Percentiles rank a stretch among this genome's conserved stretches.
Conservation (phyloP, 2,888 invertebrate species). For the Suillia variegata region DNA sequence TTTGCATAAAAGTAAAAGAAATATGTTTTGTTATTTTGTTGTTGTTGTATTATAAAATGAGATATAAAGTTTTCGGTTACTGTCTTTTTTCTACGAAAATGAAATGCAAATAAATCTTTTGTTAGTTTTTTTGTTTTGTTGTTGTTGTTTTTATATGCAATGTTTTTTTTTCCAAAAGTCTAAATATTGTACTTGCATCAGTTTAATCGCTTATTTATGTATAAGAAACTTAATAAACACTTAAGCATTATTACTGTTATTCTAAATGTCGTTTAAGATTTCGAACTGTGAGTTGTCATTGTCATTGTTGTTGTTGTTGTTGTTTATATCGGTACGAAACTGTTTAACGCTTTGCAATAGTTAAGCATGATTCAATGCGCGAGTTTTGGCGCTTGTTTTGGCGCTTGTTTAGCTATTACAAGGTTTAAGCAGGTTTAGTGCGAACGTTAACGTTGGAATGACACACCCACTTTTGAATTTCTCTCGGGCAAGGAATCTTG, state of each 20-base stretch:
- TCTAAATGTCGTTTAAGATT: conserved; percentile 9
- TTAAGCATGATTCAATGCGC: no score
- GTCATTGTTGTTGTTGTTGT: conserved; percentile 7
- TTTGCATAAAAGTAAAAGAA: neutral
- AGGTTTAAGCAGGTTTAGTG: no score
- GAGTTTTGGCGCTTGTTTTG: no score
- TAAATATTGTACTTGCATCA: conserved; percentile 53
- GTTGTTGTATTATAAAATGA: neutral
- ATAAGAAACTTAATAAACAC: conserved; percentile 32
- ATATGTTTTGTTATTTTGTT: conserved; percentile 16
- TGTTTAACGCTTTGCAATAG: no score
- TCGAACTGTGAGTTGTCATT: conserved; percentile 8
- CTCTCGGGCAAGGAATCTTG: no score
- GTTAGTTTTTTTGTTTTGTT: conserved; percentile 23
- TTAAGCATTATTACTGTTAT: conserved; percentile 32
- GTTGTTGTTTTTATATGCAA: no score
- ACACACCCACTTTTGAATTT: no score
- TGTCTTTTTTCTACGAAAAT: conserved; percentile 29
- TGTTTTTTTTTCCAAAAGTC: conserved; percentile 28
- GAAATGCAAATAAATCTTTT: conserved; percentile 31
- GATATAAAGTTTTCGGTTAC: no score
- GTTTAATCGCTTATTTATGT: conserved; percentile 35
- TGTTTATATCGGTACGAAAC: conserved; percentile 8
- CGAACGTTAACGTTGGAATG: no score
- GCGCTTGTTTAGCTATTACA: no score